phyloP scores from a whole-genome alignment of 2,113 vertebrate species.

The Tyto alba region DNA sequence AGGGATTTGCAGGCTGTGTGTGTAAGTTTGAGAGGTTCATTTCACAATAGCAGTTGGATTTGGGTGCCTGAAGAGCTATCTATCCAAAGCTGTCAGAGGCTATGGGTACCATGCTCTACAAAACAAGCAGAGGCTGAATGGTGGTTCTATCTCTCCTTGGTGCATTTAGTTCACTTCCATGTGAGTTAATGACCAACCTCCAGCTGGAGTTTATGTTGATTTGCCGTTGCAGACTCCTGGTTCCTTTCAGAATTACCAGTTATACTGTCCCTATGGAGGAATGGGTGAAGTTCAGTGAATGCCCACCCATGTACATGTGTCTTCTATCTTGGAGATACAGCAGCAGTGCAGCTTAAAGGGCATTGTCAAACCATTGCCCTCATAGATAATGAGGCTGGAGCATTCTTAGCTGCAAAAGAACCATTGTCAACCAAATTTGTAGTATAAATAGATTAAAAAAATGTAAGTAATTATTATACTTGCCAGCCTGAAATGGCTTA shows the following conservation, averaged over 20 bases:
- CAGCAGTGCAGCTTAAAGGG: neutral
- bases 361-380: neutral
- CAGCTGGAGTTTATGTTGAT: neutral
- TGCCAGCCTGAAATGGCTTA: neutral
- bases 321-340: neutral
- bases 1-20: neutral
- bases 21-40: neutral
- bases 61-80: neutral
- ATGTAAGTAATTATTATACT: neutral
- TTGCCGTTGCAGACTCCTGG: neutral
- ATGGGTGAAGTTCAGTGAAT: neutral
- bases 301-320: fast-evolving
- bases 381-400: neutral
- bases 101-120: too few relatives aligned
- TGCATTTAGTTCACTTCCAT: neutral
- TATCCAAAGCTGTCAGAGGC: neutral
- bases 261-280: neutral
- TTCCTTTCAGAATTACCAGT: neutral
- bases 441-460: neutral
- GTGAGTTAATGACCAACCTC: neutral
- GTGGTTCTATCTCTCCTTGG: neutral
- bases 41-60: neutral
- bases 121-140: neutral
- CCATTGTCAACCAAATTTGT: neutral
- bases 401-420: neutral